Base-by-base conservation (phyloP, 2,888 invertebrate genomes). In the Ischnura elegans region DNA sequence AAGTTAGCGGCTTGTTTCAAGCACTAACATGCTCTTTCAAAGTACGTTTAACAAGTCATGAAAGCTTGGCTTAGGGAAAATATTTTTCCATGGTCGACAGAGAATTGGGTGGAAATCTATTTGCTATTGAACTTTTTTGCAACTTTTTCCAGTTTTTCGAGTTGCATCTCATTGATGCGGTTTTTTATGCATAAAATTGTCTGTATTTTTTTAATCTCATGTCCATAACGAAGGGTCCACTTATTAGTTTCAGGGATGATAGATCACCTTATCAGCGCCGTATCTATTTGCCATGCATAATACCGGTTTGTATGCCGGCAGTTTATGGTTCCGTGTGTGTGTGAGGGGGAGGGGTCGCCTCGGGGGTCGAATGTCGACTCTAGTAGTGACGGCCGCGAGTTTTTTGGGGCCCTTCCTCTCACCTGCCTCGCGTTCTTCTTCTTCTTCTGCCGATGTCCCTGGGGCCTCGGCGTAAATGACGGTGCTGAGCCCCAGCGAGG, bases 341-440 rank as follows among this genome's bases (percentile, higher is more conserved):
- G 8, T 61, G n/a, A 61, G 76, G 76, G 10, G 10, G 13, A 36
- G 4, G 29, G 76, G 13, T 29, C 16, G 76, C 76, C 76, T 76
- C 76, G 76, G 76, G 76, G 76, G 29, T 36, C 76, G 76, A 76
- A 76, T 76, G 36, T 36, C 36, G n/a, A 36, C 29, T 16, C 29
- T 36, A 29, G 76, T 76, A 13, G 76, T 76, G 76, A 76, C 36
- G 76, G 76, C 29, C 76, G 76, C 76, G 36, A 76, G 76, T 76
- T 76, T 76, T 76, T 76, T 76, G 29, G 36, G 36, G 76, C 29
- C 76, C 76, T 76, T 76, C 76, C 76, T 76, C 76, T 13, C 76
- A 76, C 76, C 76, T 76, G 76, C 76, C 76, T 76, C 21, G 2
- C 76, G 76, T 36, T 16, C 76, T 36, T 76, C 76, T 1, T 66